A percentile compares a stretch with the other conserved stretches of the same genome.
These are phyloP conservation scores for Papilio aristodemus DNA, from an alignment of 1,140 invertebrate genomes.

Conservation along the genomic window DNA sequence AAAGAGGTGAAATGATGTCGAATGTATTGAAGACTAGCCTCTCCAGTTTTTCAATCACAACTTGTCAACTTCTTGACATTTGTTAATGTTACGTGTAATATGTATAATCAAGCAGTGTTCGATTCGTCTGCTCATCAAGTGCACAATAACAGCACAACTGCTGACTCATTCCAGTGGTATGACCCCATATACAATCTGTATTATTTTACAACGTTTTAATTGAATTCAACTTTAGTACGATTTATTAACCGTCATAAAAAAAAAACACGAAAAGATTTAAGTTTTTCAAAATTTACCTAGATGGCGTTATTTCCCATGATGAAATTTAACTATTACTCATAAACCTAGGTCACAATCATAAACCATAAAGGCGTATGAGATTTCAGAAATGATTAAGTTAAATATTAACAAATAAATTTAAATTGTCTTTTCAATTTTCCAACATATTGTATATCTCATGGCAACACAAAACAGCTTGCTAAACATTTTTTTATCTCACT, in stretches of 20 bases:
- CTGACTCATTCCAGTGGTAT: not conserved
- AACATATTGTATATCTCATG: constrained; percentile 30
- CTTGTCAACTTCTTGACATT: not conserved
- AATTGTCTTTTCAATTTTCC: not conserved
- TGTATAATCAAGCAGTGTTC: not conserved
- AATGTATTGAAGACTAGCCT: no score
- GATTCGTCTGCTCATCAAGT: not conserved
- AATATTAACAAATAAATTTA: not conserved
- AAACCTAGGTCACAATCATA: no score
- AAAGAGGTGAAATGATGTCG: no score
- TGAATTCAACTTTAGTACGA: no score
- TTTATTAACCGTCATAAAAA: no score
- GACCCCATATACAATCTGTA: not conserved
- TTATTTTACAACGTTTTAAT: not conserved
- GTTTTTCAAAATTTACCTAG: no score
- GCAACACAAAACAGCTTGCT: constrained; percentile 47
- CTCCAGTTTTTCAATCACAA: not conserved
- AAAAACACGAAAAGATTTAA: no score
- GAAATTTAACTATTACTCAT: no score
- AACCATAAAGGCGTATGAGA: no score
- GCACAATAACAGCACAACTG: constrained; percentile 2
- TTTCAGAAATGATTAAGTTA: not conserved
- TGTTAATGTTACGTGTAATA: not conserved
- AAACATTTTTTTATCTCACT: constrained; percentile 46
- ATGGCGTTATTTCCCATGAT: no score